A percentile compares a stretch with the other conserved stretches of the same genome.
phyloP scores from a whole-genome alignment of 2,113 vertebrate species.

The Cyanistes caeruleus region DNA sequence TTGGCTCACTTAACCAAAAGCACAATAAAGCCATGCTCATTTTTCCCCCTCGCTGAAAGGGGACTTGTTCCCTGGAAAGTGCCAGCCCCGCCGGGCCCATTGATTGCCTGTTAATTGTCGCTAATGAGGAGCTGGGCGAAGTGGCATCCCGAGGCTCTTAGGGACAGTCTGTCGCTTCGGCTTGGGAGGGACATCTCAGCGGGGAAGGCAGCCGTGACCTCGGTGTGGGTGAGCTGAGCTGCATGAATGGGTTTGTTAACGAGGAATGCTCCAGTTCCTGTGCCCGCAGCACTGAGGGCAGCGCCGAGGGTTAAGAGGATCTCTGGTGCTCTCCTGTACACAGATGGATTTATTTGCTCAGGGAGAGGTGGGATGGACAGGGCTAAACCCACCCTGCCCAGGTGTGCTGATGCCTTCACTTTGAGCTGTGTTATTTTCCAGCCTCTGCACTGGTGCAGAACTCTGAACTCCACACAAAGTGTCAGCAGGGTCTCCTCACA shows the following conservation, averaged over 20 bases:
- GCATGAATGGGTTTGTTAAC: background rate
- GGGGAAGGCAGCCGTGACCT: background rate
- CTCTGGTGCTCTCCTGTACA: background rate
- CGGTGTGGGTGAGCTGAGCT: background rate
- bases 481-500: background rate
- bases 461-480: accelerated
- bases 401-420: background rate
- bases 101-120: constrained; percentile 70
- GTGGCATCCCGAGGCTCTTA: constrained; percentile 12
- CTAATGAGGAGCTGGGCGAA: constrained; percentile 63
- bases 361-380: background rate
- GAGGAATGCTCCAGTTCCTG: background rate
- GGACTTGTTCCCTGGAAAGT: constrained; percentile 37
- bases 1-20: background rate
- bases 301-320: background rate
- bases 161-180: constrained; percentile 45
- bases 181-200: background rate
- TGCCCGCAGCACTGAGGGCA: background rate
- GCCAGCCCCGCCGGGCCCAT: constrained; percentile 16
- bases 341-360: constrained; percentile 9
- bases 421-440: accelerated
- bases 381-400: background rate
- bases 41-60: constrained; percentile 1
- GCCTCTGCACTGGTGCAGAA: accelerated
- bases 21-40: constrained; percentile 20